Evolutionary conservation across 2,113 vertebrate genomes (phyloP).

Genomic region (Aspiorhynchus laticeps): DNA sequence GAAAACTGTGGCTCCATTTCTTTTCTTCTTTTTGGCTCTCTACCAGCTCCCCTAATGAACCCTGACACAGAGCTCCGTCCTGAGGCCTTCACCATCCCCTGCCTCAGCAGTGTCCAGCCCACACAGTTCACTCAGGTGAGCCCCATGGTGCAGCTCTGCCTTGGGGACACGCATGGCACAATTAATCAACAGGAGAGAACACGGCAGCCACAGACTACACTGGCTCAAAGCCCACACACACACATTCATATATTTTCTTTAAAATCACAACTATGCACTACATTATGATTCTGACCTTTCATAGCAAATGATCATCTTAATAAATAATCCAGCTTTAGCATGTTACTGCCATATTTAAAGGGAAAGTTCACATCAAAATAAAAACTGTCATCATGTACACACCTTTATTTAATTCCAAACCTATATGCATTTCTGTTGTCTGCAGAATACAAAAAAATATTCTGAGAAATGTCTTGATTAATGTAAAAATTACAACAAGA

Average conservation of each 20-base stretch:
- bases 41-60: slow-evolving; percentile 23
- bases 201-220: slow-evolving; percentile 64
- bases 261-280: neutral
- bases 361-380: neutral
- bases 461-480: neutral
- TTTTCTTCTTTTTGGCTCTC: slow-evolving; percentile 9
- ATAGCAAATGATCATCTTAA: neutral
- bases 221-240: slow-evolving; percentile 6
- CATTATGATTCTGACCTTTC: neutral
- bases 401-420: neutral
- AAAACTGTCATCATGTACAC: neutral
- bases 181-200: slow-evolving; percentile 71
- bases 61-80: slow-evolving; percentile 46
- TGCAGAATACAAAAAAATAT: neutral
- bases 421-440: neutral
- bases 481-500: neutral
- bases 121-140: slow-evolving; percentile 66
- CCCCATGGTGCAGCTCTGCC: slow-evolving; percentile 60
- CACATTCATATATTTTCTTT: neutral
- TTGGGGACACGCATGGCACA: slow-evolving; percentile 55
- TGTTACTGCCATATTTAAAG: neutral
- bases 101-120: slow-evolving; percentile 49
- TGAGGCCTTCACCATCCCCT: slow-evolving; percentile 42
- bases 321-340: neutral
- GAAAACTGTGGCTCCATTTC: neutral